Base-by-base conservation (phyloP, 2,113 vertebrate species). In the Lepus americanus region DNA sequence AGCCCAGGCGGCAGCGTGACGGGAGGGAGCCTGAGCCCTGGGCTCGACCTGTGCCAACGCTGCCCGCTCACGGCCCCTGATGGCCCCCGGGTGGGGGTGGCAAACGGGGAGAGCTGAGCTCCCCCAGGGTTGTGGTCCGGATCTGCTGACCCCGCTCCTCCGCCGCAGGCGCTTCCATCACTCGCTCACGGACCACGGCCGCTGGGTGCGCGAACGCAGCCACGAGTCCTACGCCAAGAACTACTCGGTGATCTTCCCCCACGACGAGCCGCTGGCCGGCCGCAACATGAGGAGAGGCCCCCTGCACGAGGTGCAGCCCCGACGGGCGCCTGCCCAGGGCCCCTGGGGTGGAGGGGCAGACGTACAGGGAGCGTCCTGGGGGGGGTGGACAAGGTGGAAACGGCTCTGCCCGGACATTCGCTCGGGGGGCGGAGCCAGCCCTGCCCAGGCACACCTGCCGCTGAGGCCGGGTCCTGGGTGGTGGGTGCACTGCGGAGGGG, bases 151-250 rank as follows among this genome's bases (percentile, higher is more conserved):
- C 4, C 20, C 16, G 72, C 4, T 14, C 19, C 90, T 44, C 67
- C n/a, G 4, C 10, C 3, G 3, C 98, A 99, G 99, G 96, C 98
- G 99, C 59, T 99, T 99, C 92, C 99, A 99, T 78, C 98, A 93
- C 92, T 99, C 99, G 0, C 98, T 99, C 94, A 99, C 99, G 0
- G 97, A 97, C 96, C 99, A 99, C 97, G 92, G 96, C 19, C 98
- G 96, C 95, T 99, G 99, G 99, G 98, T 99, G 93, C 98, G 99
- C 6, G 99, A 99, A 97, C 98, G 99, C 72, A 99, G 99, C 97
- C 99, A 99, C 0, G 99, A 99, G 97, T 99, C 99, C 0, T 99
- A 99, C 0, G 99, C 99, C 92, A 99, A 99, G 97, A 99, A 99
- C 97, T 99, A 99, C 96, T 99, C 99, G 0, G 98, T 99, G 0